Percentiles rank a stretch among this genome's conserved stretches.
These are phyloP conservation scores for Nemurella pictetii DNA, from an alignment of 2,888 invertebrate species.

Conservation along the genomic window DNA sequence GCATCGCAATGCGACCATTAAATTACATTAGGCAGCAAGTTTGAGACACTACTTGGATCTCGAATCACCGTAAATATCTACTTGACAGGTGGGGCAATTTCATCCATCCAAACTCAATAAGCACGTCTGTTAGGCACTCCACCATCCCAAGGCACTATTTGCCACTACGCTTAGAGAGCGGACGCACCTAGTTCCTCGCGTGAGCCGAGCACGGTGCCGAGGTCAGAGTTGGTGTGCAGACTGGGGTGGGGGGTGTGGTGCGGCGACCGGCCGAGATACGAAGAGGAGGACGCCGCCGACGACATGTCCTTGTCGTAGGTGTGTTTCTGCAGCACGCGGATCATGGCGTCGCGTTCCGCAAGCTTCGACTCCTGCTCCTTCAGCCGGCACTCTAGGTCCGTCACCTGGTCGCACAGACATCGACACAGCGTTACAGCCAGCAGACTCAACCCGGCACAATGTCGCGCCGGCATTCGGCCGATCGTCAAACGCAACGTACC, in stretches of 20 bases:
- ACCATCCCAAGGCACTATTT: too few species aligned
- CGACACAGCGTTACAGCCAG: neutral
- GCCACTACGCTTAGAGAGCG: too few species aligned
- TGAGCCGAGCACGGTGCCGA: constrained; percentile 54
- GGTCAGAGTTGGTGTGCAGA: constrained; percentile 54
- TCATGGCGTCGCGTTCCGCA: constrained; percentile 88
- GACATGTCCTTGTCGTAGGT: constrained; percentile 71
- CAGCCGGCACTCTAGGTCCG: constrained; percentile 84
- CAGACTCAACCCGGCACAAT: too few species aligned
- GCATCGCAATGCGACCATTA: too few species aligned
- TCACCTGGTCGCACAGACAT: too few species aligned
- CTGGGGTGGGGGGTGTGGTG: constrained; percentile 58
- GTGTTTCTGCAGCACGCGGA: constrained; percentile 82
- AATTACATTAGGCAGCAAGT: too few species aligned
- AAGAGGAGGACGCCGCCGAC: constrained; percentile 48
- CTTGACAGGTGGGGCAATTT: too few species aligned
- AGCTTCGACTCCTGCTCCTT: constrained; percentile 86
- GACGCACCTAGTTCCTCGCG: constrained; percentile 55
- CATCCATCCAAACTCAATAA: too few species aligned
- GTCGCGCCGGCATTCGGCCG: too few species aligned
- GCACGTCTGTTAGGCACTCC: too few species aligned
- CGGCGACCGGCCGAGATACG: constrained; percentile 55
- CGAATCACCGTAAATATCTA: too few species aligned
- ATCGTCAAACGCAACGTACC: constrained; percentile 30
- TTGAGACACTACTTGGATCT: too few species aligned